These are phyloP conservation scores for Rhynchomys soricoides DNA, from an alignment of 2,113 vertebrate species.

Conservation along the genomic window DNA sequence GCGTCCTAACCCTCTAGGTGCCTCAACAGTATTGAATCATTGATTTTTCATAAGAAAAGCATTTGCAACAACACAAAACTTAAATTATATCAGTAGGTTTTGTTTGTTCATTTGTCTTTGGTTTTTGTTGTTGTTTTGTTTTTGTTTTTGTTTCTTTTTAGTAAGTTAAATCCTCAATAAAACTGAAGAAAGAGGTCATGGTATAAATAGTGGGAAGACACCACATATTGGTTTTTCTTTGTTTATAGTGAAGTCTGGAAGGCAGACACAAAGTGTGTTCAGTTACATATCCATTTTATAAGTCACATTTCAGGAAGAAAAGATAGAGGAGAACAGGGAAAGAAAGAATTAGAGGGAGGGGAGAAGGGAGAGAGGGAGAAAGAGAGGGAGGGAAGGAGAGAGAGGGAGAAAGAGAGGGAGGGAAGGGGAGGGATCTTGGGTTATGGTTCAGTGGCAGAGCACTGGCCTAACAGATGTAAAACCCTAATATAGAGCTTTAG, in stretches of 20 bases:
- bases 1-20: not conserved
- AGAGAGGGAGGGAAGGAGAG: not conserved
- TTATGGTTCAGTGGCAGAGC: not conserved
- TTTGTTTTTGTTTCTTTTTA: not conserved
- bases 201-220: not conserved
- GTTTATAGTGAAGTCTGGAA: not conserved
- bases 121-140: too few relatives aligned
- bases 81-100: not conserved
- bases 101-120: too few relatives aligned
- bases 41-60: not conserved
- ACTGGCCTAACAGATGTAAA: not conserved
- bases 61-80: not conserved
- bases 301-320: not conserved
- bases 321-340: rapidly evolving
- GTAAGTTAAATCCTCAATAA: not conserved
- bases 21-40: not conserved
- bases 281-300: not conserved
- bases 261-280: not conserved
- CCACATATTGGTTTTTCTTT: not conserved
- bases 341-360: too few relatives aligned
- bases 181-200: not conserved
- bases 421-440: too few relatives aligned
- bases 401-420: not conserved
- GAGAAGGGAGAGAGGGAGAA: too few relatives aligned
- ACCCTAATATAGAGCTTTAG: not conserved